Evolutionary conservation across 2,888 invertebrate genomes (phyloP).

Genomic region (Neocrepidodera transversa): DNA sequence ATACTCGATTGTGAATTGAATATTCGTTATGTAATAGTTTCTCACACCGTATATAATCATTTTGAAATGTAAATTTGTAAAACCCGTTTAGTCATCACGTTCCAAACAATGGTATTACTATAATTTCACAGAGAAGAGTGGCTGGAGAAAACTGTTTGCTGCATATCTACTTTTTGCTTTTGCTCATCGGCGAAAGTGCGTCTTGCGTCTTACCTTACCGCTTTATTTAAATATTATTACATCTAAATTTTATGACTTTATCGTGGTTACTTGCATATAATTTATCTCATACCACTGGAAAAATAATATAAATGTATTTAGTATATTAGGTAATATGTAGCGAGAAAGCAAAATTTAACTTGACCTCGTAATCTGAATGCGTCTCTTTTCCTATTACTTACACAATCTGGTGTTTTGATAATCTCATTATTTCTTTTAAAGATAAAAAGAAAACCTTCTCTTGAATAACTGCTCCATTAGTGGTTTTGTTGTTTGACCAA

Average conservation of each 20-base stretch:
- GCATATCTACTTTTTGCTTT: background rate
- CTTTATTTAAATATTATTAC: constrained; percentile 11
- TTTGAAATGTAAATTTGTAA: constrained; percentile 18
- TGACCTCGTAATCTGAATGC: too few species aligned
- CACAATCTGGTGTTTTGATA: too few species aligned
- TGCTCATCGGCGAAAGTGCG: constrained; percentile 9
- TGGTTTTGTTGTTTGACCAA: too few species aligned
- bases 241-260: too few species aligned
- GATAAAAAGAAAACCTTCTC: too few species aligned
- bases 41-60: constrained; percentile 17
- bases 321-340: background rate
- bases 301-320: background rate
- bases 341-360: too few species aligned
- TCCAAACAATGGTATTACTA: background rate
- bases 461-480: too few species aligned
- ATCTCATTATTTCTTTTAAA: too few species aligned
- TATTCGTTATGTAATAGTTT: constrained; percentile 15
- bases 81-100: constrained; percentile 11
- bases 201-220: background rate
- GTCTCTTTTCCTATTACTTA: too few species aligned
- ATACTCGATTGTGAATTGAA: background rate
- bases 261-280: too few species aligned
- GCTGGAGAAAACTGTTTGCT: constrained; percentile 17
- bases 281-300: too few species aligned
- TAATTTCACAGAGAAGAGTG: constrained; percentile 6